phyloP scores from a whole-genome alignment of 2,888 invertebrate genomes.

The Cheilosia grossa region DNA sequence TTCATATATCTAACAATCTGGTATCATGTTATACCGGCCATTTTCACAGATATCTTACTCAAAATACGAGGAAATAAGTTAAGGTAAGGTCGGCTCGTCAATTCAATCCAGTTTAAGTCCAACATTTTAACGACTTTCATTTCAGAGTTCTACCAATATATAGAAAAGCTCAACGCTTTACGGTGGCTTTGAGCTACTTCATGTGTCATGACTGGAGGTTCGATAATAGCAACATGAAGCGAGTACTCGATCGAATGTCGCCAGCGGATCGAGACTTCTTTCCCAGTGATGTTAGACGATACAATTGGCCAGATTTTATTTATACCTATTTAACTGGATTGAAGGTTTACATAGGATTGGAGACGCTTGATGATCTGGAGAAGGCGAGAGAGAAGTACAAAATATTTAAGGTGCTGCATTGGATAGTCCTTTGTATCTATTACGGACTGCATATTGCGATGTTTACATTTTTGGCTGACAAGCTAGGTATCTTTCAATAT shows the following conservation, averaged over 20 bases:
- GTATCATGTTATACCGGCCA: constrained; percentile 76
- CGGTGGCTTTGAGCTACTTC: constrained; percentile 72
- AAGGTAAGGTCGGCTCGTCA: constrained; percentile 17
- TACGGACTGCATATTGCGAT: constrained; percentile 50
- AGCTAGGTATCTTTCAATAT: constrained; percentile 42
- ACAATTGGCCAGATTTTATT: constrained; percentile 55
- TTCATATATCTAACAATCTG: constrained; percentile 71
- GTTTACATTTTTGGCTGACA: constrained; percentile 36
- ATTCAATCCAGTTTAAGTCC: no score
- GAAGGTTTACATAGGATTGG: constrained; percentile 65
- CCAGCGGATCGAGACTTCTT: constrained; percentile 75
- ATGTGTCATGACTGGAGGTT: constrained; percentile 73
- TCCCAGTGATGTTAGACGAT: constrained; percentile 74
- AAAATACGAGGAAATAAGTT: constrained; percentile 49
- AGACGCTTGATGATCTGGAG: constrained; percentile 41
- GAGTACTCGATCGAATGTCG: constrained; percentile 73
- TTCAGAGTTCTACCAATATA: constrained; percentile 75
- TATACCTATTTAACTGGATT: constrained; percentile 72
- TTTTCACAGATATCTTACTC: constrained; percentile 65
- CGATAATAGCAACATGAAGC: constrained; percentile 75
- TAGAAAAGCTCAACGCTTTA: constrained; percentile 74
- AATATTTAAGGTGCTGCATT: constrained; percentile 19
- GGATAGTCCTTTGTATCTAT: constrained; percentile 22
- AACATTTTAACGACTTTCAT: constrained; percentile 7
- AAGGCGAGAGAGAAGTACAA: constrained; percentile 32